Percentiles rank a stretch among this genome's conserved stretches.
These are phyloP conservation scores for Monomorium pharaonis DNA, from an alignment of 1,140 invertebrate genomes.

Conservation along the genomic window DNA sequence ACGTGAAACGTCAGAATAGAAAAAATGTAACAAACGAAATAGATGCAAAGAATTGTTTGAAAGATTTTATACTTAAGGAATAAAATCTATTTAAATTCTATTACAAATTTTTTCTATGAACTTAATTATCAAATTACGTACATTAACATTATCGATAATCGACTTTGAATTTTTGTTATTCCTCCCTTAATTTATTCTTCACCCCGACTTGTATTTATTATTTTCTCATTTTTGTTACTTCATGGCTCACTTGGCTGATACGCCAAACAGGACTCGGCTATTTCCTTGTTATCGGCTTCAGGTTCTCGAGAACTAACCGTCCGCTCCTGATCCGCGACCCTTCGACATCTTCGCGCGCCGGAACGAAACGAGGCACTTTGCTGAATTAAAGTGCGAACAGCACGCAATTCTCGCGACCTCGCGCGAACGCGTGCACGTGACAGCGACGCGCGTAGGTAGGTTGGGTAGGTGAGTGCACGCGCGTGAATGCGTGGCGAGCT, in stretches of 20 bases:
- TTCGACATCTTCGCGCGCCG: conserved; percentile 57
- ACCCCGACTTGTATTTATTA: not conserved
- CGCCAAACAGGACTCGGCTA: not conserved
- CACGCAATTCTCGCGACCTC: conserved; percentile 68
- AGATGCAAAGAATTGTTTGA: not conserved
- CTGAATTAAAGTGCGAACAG: conserved; percentile 77
- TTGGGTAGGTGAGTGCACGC: not conserved
- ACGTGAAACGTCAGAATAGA: not conserved
- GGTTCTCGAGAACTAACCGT: not conserved
- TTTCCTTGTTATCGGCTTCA: not conserved
- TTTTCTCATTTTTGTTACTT: not conserved
- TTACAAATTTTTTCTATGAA: not conserved
- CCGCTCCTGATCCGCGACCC: conserved; percentile 24
- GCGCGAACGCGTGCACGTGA: conserved; percentile 37
- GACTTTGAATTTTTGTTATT: not conserved
- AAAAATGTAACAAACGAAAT: not conserved
- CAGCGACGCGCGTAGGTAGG: conserved; percentile 39
- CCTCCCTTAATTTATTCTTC: not conserved
- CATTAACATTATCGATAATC: not conserved
- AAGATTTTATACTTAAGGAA: not conserved
- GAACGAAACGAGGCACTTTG: conserved; percentile 75
- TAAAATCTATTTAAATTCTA: not conserved
- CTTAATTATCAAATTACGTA: not conserved
- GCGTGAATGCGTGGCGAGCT: conserved; percentile 10
- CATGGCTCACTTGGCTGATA: not conserved